These are phyloP conservation scores for Tinamus guttatus DNA, from an alignment of 2,113 vertebrate genomes.

Conservation along the genomic window DNA sequence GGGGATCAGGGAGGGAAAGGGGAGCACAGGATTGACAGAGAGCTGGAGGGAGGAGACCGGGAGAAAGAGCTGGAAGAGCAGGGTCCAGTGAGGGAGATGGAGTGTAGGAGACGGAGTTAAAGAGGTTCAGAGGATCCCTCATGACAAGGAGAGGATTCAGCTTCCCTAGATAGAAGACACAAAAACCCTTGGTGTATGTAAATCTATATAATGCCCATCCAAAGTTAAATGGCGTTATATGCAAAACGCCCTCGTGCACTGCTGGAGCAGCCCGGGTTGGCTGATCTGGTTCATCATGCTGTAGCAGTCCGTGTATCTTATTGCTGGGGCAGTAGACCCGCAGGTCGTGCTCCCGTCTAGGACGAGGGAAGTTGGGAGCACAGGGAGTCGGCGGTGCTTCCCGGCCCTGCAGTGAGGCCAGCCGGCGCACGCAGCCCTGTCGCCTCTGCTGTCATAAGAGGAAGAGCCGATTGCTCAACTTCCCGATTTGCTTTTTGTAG, in stretches of 20 bases:
- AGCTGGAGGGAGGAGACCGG: too few species aligned
- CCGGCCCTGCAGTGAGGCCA: too few species aligned
- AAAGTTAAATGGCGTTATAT: not conserved
- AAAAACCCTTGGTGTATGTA: not conserved
- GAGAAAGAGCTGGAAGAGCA: not conserved
- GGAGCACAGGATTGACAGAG: not conserved
- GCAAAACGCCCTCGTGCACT: not conserved
- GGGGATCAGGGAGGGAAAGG: not conserved
- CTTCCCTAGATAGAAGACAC: not conserved
- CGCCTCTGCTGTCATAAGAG: not conserved
- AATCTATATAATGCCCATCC: not conserved
- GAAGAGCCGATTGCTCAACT: not conserved
- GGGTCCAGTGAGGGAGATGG: too few species aligned
- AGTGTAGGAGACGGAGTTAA: not conserved
- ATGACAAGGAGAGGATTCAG: not conserved
- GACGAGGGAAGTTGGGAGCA: accelerated
- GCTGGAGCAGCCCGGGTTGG: not conserved
- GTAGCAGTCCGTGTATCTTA: not conserved
- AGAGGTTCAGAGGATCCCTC: not conserved
- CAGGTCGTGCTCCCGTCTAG: not conserved
- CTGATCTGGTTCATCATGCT: accelerated
- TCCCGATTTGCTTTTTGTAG: not conserved
- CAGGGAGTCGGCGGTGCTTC: not conserved
- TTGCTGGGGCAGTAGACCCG: not conserved
- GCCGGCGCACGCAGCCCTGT: not conserved